Evolutionary conservation across 1,140 invertebrate genomes (phyloP).

Genomic region (Trinorchestia longiramus): DNA sequence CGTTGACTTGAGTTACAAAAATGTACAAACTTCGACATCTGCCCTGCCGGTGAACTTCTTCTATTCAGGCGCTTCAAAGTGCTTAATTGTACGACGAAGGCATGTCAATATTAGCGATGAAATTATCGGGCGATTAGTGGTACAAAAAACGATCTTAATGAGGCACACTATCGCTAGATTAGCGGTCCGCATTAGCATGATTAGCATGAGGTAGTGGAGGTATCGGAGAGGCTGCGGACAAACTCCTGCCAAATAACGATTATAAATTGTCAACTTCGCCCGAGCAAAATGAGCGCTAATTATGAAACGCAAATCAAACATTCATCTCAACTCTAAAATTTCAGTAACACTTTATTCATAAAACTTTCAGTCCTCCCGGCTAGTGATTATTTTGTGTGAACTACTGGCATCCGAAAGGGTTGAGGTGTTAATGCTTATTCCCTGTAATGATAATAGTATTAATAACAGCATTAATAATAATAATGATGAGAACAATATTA

Average conservation of each 20-base stretch:
- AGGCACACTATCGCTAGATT: slow-evolving; percentile 33
- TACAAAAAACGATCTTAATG: slow-evolving; percentile 15
- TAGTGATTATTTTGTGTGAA: background rate
- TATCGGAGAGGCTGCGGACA: background rate
- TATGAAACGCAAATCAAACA: background rate
- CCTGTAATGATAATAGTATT: no score
- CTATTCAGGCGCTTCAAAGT: background rate
- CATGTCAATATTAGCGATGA: slow-evolving; percentile 10
- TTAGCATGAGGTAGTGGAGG: background rate
- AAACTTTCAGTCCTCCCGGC: background rate
- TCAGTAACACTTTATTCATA: background rate
- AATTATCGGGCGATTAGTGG: slow-evolving; percentile 24
- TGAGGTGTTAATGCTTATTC: background rate
- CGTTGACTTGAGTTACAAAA: background rate
- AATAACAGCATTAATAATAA: no score
- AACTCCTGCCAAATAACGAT: background rate
- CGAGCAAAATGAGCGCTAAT: background rate
- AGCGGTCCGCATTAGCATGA: slow-evolving; percentile 37
- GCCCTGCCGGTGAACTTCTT: no score
- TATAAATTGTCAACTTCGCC: background rate
- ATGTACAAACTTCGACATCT: background rate
- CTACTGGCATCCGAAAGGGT: background rate
- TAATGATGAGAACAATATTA: no score
- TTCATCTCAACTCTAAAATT: background rate
- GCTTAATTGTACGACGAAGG: background rate